Evolutionary conservation across 2,113 vertebrate species (phyloP).

Genomic region (Pholis gunnellus): DNA sequence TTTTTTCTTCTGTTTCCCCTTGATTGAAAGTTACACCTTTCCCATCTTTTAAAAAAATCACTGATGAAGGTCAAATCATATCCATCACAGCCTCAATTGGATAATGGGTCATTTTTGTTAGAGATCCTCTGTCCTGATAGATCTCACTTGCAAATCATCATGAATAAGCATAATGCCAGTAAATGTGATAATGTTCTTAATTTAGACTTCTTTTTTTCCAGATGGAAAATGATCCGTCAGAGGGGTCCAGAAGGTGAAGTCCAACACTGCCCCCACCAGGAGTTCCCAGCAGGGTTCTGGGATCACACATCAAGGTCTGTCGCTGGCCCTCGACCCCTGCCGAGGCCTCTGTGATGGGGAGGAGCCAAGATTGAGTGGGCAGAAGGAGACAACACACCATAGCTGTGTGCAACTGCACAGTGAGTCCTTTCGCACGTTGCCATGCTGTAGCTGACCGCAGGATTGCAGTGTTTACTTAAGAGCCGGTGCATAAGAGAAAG

Average conservation of each 20-base stretch:
- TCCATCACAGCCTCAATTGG: background rate
- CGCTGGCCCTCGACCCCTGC: constrained; percentile 73
- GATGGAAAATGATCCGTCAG: constrained; percentile 40
- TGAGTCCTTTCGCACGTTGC: constrained; percentile 85
- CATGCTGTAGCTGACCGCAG: constrained; percentile 84
- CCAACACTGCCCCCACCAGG: constrained; percentile 73
- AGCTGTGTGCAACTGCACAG: constrained; percentile 84
- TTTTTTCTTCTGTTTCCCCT: background rate
- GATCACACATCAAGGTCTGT: constrained; percentile 80
- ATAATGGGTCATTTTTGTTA: background rate
- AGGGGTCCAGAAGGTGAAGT: constrained; percentile 58
- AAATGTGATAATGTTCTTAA: constrained; percentile 57
- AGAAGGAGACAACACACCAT: constrained; percentile 82
- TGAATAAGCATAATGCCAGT: constrained; percentile 25
- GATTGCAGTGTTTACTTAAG: constrained; percentile 85
- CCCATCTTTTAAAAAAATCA: background rate
- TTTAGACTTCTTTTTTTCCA: constrained; percentile 46
- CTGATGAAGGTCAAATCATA: constrained; percentile 6
- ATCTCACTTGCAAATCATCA: constrained; percentile 23
- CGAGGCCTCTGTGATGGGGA: constrained; percentile 72
- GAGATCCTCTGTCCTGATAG: background rate
- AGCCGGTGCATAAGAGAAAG: constrained; percentile 88
- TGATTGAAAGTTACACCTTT: background rate
- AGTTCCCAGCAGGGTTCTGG: constrained; percentile 73
- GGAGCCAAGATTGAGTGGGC: constrained; percentile 69